A percentile compares a stretch with the other conserved stretches of the same genome.
Conservation (phyloP, 1,140 invertebrate genomes). For the Drosophila ironensis region DNA sequence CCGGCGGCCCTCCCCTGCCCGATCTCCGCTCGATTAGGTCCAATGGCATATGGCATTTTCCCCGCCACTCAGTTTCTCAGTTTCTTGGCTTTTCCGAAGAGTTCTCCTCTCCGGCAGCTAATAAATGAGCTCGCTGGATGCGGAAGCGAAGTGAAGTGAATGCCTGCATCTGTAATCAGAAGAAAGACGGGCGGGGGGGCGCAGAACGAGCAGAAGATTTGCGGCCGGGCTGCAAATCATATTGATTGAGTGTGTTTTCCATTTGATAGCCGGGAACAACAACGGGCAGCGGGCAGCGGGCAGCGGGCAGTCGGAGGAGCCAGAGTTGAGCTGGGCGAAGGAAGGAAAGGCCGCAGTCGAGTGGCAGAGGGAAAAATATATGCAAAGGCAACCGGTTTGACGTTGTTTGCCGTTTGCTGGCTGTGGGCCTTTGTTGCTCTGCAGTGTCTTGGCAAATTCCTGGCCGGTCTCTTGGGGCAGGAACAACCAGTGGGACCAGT, state of each 20-base stretch:
- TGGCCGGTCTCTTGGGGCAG: too few relatives aligned
- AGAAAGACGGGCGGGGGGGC: neutral
- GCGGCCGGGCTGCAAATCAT: neutral
- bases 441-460: constrained; percentile 57
- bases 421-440: constrained; percentile 23
- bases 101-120: neutral
- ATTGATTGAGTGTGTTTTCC: constrained; percentile 38
- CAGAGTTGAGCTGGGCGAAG: neutral
- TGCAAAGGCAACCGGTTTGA: constrained; percentile 64
- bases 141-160: neutral
- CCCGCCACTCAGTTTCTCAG: too few relatives aligned
- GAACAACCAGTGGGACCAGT: constrained; percentile 12
- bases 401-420: constrained; percentile 16
- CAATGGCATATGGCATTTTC: too few relatives aligned
- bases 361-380: neutral
- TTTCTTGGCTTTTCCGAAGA: neutral
- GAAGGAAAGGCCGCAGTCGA: neutral
- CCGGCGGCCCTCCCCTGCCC: too few relatives aligned
- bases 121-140: neutral
- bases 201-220: neutral
- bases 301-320: neutral
- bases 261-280: constrained; percentile 19
- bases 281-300: neutral
- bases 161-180: neutral
- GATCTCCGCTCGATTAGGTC: too few relatives aligned